A percentile compares a stretch with the other conserved stretches of the same genome.
These are phyloP conservation scores for Amphipyra tragopoginis DNA, from an alignment of 2,888 invertebrate genomes.

Conservation along the genomic window DNA sequence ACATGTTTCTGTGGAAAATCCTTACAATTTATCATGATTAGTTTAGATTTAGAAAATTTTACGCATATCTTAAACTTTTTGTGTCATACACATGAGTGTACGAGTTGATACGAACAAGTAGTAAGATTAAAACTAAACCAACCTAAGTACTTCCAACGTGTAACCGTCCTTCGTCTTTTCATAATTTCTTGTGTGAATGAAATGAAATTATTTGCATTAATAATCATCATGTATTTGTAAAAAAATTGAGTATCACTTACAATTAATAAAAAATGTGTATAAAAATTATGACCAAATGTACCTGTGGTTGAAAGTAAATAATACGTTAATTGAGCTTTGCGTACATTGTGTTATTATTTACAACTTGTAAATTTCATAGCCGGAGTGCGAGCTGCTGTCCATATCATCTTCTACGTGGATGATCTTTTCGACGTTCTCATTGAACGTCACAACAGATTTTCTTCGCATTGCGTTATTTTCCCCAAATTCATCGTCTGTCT, in stretches of 20 bases:
- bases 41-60: background rate
- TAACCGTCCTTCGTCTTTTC: too few species aligned
- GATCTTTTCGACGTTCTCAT: constrained; percentile 88
- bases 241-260: constrained; percentile 16
- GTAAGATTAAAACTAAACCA: background rate
- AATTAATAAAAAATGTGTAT: background rate
- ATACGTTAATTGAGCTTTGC: constrained; percentile 2
- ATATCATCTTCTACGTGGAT: constrained; percentile 83
- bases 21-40: too few species aligned
- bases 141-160: background rate
- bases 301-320: background rate
- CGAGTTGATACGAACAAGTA: background rate
- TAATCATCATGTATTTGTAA: constrained; percentile 6
- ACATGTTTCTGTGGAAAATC: background rate
- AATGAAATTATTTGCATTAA: too few species aligned
- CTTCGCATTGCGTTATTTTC: constrained; percentile 72
- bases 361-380: constrained; percentile 74
- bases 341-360: constrained; percentile 48
- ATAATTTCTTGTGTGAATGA: too few species aligned
- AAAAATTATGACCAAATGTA: background rate
- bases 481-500: constrained; percentile 83
- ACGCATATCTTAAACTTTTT: background rate
- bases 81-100: background rate
- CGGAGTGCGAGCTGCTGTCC: constrained; percentile 55
- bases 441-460: constrained; percentile 89